phyloP scores from a whole-genome alignment of 2,113 vertebrate species.

The Sterna hirundo region DNA sequence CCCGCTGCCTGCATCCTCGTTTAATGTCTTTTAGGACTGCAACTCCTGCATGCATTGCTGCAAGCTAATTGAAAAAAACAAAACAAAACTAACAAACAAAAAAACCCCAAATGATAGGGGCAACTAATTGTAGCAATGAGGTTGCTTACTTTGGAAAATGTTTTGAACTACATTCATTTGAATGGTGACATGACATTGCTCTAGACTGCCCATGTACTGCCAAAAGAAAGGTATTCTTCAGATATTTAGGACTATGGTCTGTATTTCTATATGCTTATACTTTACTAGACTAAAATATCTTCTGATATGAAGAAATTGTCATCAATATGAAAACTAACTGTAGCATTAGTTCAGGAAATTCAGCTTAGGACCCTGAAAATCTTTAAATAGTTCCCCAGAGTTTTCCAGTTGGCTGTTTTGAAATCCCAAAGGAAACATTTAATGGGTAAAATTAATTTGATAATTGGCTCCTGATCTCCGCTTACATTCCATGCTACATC shows the following conservation, averaged over 20 bases:
- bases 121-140: fast-evolving
- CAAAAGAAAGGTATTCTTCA: not conserved
- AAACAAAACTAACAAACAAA: not conserved
- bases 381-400: not conserved
- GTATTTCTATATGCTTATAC: not conserved
- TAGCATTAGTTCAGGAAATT: not conserved
- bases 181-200: not conserved
- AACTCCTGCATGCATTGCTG: not conserved
- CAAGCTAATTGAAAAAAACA: not conserved
- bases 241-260: not conserved
- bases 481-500: not conserved
- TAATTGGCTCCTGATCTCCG: not conserved
- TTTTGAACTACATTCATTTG: not conserved
- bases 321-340: not conserved
- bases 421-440: not conserved
- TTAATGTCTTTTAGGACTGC: not conserved
- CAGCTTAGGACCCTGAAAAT: not conserved
- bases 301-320: not conserved
- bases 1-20: not conserved
- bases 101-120: fast-evolving
- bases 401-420: not conserved
- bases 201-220: not conserved
- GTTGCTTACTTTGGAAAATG: not conserved
- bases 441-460: not conserved
- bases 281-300: not conserved